Conservation (phyloP, 2,888 invertebrate species). For the Arge pagana region DNA sequence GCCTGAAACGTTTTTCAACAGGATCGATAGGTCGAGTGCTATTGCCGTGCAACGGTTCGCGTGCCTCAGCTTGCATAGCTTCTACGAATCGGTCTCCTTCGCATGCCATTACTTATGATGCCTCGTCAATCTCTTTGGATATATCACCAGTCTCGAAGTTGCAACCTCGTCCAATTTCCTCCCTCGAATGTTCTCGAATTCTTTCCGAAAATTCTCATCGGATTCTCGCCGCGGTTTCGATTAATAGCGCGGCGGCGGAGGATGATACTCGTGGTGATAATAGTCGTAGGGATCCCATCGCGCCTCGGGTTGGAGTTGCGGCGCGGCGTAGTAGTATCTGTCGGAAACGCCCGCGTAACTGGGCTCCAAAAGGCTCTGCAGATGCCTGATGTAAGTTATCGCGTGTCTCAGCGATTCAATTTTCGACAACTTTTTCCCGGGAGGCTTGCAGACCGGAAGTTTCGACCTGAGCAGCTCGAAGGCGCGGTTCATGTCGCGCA, state of each 20-base stretch:
- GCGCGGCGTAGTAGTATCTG: slow-evolving; percentile 24
- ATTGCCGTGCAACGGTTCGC: too few relatives aligned
- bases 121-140: too few relatives aligned
- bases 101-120: too few relatives aligned
- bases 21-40: too few relatives aligned
- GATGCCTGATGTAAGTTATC: slow-evolving; percentile 75
- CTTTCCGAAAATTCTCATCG: too few relatives aligned
- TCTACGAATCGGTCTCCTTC: too few relatives aligned
- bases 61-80: too few relatives aligned
- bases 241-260: slow-evolving; percentile 5
- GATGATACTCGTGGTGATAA: slow-evolving; percentile 14
- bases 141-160: too few relatives aligned
- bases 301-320: slow-evolving; percentile 6
- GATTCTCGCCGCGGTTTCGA: too few relatives aligned
- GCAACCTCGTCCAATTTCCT: too few relatives aligned
- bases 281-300: slow-evolving; percentile 15
- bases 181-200: too few relatives aligned
- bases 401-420: slow-evolving; percentile 83
- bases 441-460: slow-evolving; percentile 77
- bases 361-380: slow-evolving; percentile 66
- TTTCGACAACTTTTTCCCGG: slow-evolving; percentile 84
- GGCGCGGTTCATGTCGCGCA: slow-evolving; percentile 85
- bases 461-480: slow-evolving; percentile 77
- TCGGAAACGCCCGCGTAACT: slow-evolving; percentile 41
- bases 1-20: too few relatives aligned